Base-by-base conservation (phyloP, 1,140 invertebrate genomes). In the Chironomus tepperi region DNA sequence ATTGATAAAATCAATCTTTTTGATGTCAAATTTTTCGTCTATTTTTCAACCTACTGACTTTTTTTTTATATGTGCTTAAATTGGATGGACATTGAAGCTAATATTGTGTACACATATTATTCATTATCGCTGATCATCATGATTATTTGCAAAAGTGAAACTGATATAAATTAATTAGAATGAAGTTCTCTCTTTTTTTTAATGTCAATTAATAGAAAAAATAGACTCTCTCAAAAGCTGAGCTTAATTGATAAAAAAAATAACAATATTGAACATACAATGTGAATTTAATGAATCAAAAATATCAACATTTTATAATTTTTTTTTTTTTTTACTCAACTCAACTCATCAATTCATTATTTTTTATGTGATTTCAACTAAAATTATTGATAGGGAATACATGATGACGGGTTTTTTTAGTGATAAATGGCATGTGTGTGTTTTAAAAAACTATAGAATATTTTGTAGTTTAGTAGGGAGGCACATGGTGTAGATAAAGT, bases 331-430 rank as follows among this genome's bases (percentile, higher is more conserved):
- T 57, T 57, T 15, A 57, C n/a, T 12, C 5, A 57, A 57, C 47
- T 57, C 47, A 57, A 57, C 47, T 57, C 47, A 57, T 57, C 47
- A 57, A 57, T 57, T 57, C 47, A 57, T n/a, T n/a, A n/a, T n/a
- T 57, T 57, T 57, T 57, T 57, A 34, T 34, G 24, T 2, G 24
- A 1, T 34, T 34, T 34, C 24, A 34, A 34, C 24, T 34, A 34
- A 34, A 34, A 34, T 34, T 34, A 34, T 34, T 34, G 24, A 34
- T 34, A 34, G 24, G 24, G 24, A 34, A 34, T 34, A 34, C 24
- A 34, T 2, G 24, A 2, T 34, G 1, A 5, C 5, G 24, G 5
- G 1, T 34, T 34, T 34, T 2, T 34, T 34, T 34, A 34, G 5
- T 34, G 24, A 34, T 34, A 34, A 34, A 34, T n/a, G n/a, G n/a